Conservation (phyloP, 30 jellyfish, hydroid and myxozoan genomes). For the Rhopilema esculentum region DNA sequence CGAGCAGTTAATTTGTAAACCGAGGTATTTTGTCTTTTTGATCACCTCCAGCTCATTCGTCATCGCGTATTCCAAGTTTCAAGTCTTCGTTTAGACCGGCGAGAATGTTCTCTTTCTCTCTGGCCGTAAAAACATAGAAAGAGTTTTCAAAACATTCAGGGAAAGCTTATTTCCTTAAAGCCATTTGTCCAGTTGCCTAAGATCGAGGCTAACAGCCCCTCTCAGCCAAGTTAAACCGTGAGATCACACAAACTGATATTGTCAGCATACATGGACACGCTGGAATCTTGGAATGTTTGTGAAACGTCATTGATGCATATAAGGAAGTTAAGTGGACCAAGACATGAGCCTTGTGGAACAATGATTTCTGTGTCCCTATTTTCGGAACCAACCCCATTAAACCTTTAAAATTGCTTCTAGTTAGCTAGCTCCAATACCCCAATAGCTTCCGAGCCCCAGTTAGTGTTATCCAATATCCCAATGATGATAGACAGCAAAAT, state of each 20-base stretch:
- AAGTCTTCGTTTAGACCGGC: background rate
- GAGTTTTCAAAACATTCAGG: background rate
- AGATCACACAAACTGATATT: conserved; percentile 1
- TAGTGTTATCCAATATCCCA: too few relatives aligned
- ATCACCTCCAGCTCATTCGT: background rate
- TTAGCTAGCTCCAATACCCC: conserved; percentile 14
- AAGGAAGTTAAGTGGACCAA: conserved; percentile 34
- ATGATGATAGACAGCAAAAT: too few relatives aligned
- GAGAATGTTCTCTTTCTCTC: background rate
- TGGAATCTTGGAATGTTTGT: conserved; percentile 1
- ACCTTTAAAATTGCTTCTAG: conserved; percentile 21
- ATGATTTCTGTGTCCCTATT: conserved; percentile 4
- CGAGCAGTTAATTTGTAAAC: conserved; percentile 5
- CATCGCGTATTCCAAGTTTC: background rate
- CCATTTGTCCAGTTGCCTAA: conserved; percentile 30
- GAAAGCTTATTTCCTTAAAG: conserved; percentile 3
- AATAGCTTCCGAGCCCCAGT: too few relatives aligned
- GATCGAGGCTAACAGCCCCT: conserved; percentile 20
- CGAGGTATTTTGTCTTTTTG: background rate
- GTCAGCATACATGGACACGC: conserved; percentile 35
- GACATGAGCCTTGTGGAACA: conserved; percentile 48
- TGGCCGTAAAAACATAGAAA: background rate
- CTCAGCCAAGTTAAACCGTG: conserved; percentile 10
- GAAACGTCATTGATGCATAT: conserved; percentile 28
- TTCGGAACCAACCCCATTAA: background rate